Conservation (phyloP, 2,113 vertebrate genomes). For the Hippoglossus stenolepis region DNA sequence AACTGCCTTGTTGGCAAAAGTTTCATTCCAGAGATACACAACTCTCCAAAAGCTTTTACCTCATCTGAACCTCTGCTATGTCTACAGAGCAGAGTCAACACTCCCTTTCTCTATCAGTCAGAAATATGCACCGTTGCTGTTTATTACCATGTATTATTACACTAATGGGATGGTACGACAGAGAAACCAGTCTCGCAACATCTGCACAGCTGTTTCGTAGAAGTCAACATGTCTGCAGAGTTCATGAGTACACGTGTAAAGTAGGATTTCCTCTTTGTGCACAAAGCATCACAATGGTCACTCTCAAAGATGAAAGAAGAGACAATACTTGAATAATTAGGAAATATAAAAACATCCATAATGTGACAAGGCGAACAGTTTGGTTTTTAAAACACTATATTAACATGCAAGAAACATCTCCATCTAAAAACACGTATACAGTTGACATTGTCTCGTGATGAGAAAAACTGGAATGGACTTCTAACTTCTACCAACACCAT, state of each 20-base stretch:
- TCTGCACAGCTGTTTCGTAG: not conserved
- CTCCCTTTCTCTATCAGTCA: conserved; percentile 4
- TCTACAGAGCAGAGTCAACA: conserved; percentile 12
- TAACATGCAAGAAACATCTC: too few relatives aligned
- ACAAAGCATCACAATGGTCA: not conserved
- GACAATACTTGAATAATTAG: not conserved
- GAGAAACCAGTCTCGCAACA: conserved; percentile 2
- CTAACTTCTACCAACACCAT: conserved; percentile 1
- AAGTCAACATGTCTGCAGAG: not conserved
- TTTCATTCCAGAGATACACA: not conserved
- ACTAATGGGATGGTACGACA: not conserved
- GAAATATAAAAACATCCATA: too few relatives aligned
- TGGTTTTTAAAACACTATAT: too few relatives aligned
- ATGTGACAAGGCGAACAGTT: too few relatives aligned
- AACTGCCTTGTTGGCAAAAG: conserved; percentile 1
- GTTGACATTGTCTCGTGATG: conserved; percentile 7
- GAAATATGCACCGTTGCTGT: not conserved
- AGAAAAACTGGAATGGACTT: conserved; percentile 12
- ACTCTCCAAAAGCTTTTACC: conserved; percentile 22
- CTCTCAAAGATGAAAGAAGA: not conserved
- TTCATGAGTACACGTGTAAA: not conserved
- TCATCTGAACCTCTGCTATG: conserved; percentile 17
- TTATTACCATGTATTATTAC: not conserved
- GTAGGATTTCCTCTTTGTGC: conserved; percentile 3
- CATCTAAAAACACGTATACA: not conserved